Conservation (phyloP, 2,113 vertebrate genomes). For the Martes martes region DNA sequence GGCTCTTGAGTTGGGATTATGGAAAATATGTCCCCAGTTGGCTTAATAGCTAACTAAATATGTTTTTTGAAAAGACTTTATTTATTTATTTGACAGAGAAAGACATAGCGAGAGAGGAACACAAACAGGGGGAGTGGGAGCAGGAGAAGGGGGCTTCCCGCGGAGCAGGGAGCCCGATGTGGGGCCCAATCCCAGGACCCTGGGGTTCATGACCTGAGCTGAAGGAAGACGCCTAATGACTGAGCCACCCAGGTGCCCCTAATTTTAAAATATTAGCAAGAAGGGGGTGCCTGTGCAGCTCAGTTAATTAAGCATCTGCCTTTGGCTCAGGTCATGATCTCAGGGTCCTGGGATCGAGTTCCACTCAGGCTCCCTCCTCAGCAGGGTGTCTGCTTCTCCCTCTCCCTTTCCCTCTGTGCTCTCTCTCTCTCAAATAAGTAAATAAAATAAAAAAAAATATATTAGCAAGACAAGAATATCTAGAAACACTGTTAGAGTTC, state of each 20-base stretch:
- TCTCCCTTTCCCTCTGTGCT: background rate
- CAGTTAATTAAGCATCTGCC: background rate
- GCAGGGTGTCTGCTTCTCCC: background rate
- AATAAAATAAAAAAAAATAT: background rate
- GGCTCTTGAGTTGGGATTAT: background rate
- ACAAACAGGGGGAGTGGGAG: no score
- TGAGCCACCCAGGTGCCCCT: no score
- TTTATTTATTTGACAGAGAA: no score
- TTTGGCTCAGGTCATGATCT: background rate
- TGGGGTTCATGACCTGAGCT: no score
- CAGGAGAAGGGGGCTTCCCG: no score
- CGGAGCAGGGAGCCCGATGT: no score
- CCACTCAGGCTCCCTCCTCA: background rate
- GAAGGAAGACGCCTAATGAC: no score
- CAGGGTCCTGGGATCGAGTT: background rate
- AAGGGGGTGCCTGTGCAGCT: background rate
- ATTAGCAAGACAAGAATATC: background rate
- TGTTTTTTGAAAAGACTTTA: background rate
- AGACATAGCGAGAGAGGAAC: no score
- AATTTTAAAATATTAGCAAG: background rate
- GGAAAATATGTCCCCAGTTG: background rate
- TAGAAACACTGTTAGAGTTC: background rate
- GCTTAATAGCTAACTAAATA: background rate
- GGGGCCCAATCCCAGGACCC: no score
- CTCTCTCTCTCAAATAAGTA: no score